These are phyloP conservation scores for Crossocerus cetratus DNA, from an alignment of 2,888 invertebrate genomes.

Conservation along the genomic window DNA sequence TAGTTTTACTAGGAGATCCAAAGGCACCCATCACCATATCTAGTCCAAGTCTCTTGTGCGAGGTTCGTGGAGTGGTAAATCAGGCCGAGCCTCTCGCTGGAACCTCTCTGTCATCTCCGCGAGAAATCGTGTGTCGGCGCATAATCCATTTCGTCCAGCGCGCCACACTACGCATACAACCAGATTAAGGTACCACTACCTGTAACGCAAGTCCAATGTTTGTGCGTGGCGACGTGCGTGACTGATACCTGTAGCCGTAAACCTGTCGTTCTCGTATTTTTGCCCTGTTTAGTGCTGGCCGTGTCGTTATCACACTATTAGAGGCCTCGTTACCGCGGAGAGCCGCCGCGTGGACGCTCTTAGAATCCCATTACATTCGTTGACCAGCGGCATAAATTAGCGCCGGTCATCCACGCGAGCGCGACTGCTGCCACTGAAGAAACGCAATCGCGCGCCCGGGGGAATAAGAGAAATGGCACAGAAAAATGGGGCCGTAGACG, in stretches of 20 bases:
- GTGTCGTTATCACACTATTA: constrained; percentile 58
- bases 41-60: no score
- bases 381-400: constrained; percentile 9
- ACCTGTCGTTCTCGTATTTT: constrained; percentile 64
- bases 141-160: constrained; percentile 47
- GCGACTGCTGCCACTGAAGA: neutral
- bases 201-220: constrained; percentile 51
- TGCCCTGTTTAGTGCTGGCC: constrained; percentile 61
- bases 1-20: no score
- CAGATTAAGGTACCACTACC: constrained; percentile 55
- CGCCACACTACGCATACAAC: constrained; percentile 51
- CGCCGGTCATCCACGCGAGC: constrained; percentile 9
- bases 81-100: neutral
- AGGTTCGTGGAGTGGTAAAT: neutral
- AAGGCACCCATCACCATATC: no score
- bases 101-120: constrained; percentile 22
- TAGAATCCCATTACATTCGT: constrained; percentile 37
- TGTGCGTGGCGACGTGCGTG: constrained; percentile 65
- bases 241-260: constrained; percentile 67
- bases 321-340: constrained; percentile 54
- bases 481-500: neutral
- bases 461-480: neutral
- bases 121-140: constrained; percentile 27
- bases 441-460: neutral
- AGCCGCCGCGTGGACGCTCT: constrained; percentile 61